phyloP scores from a whole-genome alignment of 2,888 invertebrate species.

The Punctoribates punctum region DNA sequence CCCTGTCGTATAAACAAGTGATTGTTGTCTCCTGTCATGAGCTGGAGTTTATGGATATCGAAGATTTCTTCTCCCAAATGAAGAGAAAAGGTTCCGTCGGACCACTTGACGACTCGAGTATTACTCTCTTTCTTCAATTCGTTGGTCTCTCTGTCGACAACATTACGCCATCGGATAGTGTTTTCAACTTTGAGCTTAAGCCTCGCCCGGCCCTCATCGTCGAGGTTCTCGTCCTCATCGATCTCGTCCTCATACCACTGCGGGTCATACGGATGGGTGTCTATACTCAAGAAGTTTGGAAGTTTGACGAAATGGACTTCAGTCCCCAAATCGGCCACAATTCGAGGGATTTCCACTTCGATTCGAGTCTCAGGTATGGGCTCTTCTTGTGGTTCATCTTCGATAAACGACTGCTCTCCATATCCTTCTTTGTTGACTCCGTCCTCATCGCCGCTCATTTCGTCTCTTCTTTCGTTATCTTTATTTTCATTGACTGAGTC shows the following conservation, averaged over 20 bases:
- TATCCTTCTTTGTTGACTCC: not conserved
- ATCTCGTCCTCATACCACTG: constrained; percentile 97
- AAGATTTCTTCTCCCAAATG: constrained; percentile 97
- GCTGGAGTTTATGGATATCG: constrained; percentile 89
- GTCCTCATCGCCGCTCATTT: not conserved
- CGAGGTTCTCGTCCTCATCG: constrained; percentile 94
- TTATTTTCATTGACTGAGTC: not conserved
- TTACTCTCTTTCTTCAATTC: constrained; percentile 84
- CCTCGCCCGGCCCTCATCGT: constrained; percentile 92
- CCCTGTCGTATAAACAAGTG: constrained; percentile 97
- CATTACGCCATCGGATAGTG: constrained; percentile 89
- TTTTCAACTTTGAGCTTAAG: constrained; percentile 72
- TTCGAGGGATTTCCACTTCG: constrained; percentile 94
- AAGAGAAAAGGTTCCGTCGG: constrained; percentile 94
- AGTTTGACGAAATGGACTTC: constrained; percentile 93
- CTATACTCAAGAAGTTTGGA: constrained; percentile 96
- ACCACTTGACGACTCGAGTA: constrained; percentile 92
- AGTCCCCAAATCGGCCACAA: constrained; percentile 82
- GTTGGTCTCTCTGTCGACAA: constrained; percentile 70
- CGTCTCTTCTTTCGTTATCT: constrained; percentile 20
- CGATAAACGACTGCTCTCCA: constrained; percentile 32
- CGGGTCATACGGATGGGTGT: constrained; percentile 91
- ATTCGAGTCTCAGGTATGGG: constrained; percentile 83
- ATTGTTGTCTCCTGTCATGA: constrained; percentile 85
- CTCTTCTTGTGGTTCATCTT: constrained; percentile 55